Evolutionary conservation across 1,140 invertebrate genomes (phyloP).

Genomic region (Antheraea mylitta): DNA sequence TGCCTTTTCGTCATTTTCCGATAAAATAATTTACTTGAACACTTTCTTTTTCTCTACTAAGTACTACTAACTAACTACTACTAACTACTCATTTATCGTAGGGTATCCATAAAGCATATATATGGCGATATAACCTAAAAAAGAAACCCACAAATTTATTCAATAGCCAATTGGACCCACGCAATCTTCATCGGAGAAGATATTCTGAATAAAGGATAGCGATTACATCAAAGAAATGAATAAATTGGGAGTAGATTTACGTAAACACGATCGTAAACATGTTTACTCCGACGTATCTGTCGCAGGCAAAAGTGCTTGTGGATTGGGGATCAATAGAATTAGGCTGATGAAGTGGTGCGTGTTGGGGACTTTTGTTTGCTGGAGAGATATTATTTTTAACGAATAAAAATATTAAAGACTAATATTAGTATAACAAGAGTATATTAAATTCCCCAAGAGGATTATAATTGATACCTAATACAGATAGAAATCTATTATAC

Average conservation of each 20-base stretch:
- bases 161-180: background rate
- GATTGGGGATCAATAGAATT: background rate
- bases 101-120: background rate
- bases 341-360: background rate
- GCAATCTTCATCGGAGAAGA: background rate
- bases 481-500: no score
- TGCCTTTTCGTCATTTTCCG: no score
- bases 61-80: no score
- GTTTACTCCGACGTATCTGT: background rate
- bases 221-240: constrained; percentile 4
- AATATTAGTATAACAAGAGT: no score
- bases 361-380: background rate
- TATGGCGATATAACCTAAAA: background rate
- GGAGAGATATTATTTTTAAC: background rate
- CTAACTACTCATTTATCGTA: no score
- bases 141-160: background rate
- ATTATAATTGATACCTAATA: no score
- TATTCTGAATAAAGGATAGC: background rate
- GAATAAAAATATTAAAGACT: background rate
- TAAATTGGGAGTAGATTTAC: background rate
- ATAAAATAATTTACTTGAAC: no score
- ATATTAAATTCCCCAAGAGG: no score
- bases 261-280: background rate
- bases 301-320: background rate
- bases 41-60: no score